Evolutionary conservation across 2,888 invertebrate species (phyloP), one percentile per base, ranked within the genome.

Genomic region (Parthenolecanium corni): DNA sequence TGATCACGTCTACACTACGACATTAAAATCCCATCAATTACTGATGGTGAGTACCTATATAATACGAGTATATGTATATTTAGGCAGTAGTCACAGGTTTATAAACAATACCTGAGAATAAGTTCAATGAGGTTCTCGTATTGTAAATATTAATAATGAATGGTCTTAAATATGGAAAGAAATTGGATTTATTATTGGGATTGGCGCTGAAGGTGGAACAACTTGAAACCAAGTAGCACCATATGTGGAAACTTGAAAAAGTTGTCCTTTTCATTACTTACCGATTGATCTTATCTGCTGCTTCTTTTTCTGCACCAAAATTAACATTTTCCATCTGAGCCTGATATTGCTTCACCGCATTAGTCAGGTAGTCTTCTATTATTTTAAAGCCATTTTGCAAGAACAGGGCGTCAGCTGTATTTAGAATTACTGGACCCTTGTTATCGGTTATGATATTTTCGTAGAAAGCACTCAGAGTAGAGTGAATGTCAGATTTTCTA

Each of bases 131-230:
- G 1, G 75, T 75, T 16, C 67, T 67, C 65, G 74, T 73, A 64
- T 78, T 76, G 21, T 74, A 68, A 36, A 78, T 75, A 66, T 76
- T 74, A 66, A 77, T 76, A 23, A 75, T 64, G 67, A 77, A 78
- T 0, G 78, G 78, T 58, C 74, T 71, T 77, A 71, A 2, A 74
- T 72, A 18, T 70, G 66, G 65, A 77, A 74, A n/a, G 58, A 68
- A 62, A 72, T 72, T 20, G 72, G 72, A 14, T 72, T 72, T 81
- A 79, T 38, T 9, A 9, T 6, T 9, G 5, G 31, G 9, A 6
- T 6, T 31, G 31, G 31, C 31, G n/a, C n/a, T n/a, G n/a, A n/a
- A n/a, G n/a, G n/a, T n/a, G n/a, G n/a, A n/a, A n/a, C n/a, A n/a
- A n/a, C n/a, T 31, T 46, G 44, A 1, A 56, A 3, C 1, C 18